These are phyloP conservation scores for Rhysida immarginata DNA, from an alignment of 1,140 invertebrate genomes.

Conservation along the genomic window DNA sequence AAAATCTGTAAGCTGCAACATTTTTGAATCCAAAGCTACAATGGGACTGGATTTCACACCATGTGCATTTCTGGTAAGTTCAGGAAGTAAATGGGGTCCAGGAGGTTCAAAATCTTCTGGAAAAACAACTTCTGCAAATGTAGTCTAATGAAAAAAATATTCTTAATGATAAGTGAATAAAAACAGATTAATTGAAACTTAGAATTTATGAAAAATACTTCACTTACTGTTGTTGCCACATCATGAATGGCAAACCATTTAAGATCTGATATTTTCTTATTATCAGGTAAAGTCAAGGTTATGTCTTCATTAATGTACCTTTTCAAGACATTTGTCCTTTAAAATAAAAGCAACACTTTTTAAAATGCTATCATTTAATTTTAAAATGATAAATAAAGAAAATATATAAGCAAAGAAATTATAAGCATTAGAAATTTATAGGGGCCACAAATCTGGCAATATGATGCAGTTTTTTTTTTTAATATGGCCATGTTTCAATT, in stretches of 20 bases:
- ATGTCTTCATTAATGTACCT: conserved; percentile 73
- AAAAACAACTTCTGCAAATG: conserved; percentile 78
- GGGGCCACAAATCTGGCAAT: no score
- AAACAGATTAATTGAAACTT: neutral
- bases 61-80: conserved; percentile 49
- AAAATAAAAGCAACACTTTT: conserved; percentile 16
- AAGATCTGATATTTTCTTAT: conserved; percentile 67
- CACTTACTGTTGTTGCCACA: conserved; percentile 29
- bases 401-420: no score
- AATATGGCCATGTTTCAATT: no score
- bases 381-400: no score
- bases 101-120: conserved; percentile 82
- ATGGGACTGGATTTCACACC: conserved; percentile 52
- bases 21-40: conserved; percentile 63
- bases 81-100: conserved; percentile 47
- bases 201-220: neutral
- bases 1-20: conserved; percentile 55
- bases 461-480: no score
- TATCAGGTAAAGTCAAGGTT: conserved; percentile 50
- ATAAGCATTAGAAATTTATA: no score
- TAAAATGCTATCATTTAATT: no score
- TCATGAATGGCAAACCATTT: conserved; percentile 86
- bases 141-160: conserved; percentile 37
- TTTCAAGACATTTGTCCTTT: conserved; percentile 68
- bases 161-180: neutral